These are phyloP conservation scores for Sialia sialis DNA, from an alignment of 2,113 vertebrate genomes.

Conservation along the genomic window DNA sequence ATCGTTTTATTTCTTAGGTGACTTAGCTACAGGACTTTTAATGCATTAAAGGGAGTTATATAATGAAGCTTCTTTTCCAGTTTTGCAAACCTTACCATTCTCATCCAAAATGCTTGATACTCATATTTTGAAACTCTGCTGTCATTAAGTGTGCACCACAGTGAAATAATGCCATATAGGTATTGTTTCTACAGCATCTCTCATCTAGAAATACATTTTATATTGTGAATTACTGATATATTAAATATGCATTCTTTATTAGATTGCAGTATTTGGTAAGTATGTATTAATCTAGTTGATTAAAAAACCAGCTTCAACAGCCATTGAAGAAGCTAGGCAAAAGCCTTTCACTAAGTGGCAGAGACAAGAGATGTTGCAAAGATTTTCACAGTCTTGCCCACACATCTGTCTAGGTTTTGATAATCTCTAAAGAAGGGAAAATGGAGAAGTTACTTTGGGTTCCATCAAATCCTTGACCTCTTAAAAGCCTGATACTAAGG, in stretches of 20 bases:
- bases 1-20: not conserved
- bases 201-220: not conserved
- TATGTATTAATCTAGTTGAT: not conserved
- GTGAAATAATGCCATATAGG: not conserved
- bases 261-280: not conserved
- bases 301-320: not conserved
- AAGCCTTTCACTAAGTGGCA: not conserved
- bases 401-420: not conserved
- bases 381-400: not conserved
- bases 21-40: not conserved
- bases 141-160: not conserved
- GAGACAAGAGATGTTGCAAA: not conserved
- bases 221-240: not conserved
- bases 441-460: not conserved
- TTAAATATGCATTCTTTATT: not conserved
- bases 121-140: not conserved
- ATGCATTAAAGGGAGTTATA: not conserved
- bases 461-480: not conserved
- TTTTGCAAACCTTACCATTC: not conserved
- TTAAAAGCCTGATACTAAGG: not conserved
- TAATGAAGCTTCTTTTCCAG: not conserved
- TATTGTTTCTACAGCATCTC: not conserved
- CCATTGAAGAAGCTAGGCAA: not conserved
- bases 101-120: not conserved
- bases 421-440: not conserved